phyloP scores from a whole-genome alignment of 2,113 vertebrate genomes.

The Dasyurus viverrinus region DNA sequence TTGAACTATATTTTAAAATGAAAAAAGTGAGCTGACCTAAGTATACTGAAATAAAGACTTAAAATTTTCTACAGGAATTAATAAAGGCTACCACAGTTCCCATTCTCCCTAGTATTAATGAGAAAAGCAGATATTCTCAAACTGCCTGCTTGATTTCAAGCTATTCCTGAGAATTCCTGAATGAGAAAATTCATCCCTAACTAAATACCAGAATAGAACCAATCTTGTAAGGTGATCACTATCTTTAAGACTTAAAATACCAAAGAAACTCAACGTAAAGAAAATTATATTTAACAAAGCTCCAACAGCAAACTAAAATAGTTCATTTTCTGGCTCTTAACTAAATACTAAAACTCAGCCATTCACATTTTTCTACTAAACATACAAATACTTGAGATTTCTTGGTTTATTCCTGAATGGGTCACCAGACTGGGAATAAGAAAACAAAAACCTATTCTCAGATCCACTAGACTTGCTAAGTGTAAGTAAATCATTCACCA shows the following conservation, averaged over 20 bases:
- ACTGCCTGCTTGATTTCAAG: slow-evolving; percentile 47
- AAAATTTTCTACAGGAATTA: slow-evolving; percentile 52
- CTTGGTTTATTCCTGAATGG: slow-evolving; percentile 71
- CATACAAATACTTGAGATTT: slow-evolving; percentile 70
- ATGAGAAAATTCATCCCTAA: slow-evolving; percentile 49
- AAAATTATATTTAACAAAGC: slow-evolving; percentile 49
- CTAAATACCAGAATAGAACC: slow-evolving; percentile 46
- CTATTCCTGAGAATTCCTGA: slow-evolving; percentile 15
- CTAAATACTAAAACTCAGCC: slow-evolving; percentile 55
- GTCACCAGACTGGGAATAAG: slow-evolving; percentile 74
- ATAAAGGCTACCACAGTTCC: slow-evolving; percentile 51
- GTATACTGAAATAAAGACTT: slow-evolving; percentile 46
- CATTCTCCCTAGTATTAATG: slow-evolving; percentile 39
- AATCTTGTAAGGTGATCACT: slow-evolving; percentile 29
- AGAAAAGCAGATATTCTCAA: slow-evolving; percentile 38
- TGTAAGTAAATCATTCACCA: slow-evolving; percentile 62
- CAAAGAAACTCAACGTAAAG: slow-evolving; percentile 14
- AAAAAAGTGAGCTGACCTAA: neutral
- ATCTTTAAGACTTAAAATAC: slow-evolving; percentile 34
- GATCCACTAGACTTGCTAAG: slow-evolving; percentile 58
- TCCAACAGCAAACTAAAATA: slow-evolving; percentile 55
- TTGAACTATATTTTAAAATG: neutral
- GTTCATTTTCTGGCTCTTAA: slow-evolving; percentile 51
- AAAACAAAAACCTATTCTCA: slow-evolving; percentile 68
- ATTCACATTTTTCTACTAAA: slow-evolving; percentile 69